Base-by-base conservation (phyloP, 2,888 invertebrate genomes). In the Parasteatoda lunata region DNA sequence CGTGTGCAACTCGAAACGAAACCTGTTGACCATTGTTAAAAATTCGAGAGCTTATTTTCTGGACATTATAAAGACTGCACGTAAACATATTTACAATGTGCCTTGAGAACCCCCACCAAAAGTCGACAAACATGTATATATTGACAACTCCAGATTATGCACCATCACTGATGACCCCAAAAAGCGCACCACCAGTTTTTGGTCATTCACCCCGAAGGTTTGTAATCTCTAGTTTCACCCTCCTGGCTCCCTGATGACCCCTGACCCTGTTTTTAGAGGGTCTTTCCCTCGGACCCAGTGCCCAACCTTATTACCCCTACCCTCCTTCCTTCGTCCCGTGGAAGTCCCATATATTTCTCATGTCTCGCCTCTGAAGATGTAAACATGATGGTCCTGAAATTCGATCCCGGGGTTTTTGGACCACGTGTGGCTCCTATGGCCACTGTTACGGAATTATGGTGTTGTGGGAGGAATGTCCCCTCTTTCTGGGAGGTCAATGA, bases 181-280 rank as follows among this genome's bases (percentile, higher is more conserved):
- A 80, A 77, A 73, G 68, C 15, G 30, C 48, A 47, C 65, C 49
- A 65, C 76, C 64, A 59, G 71, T 80, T 64, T 68, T 68, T 85
- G 85, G 85, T 86, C 85, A 86, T 86, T 86, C 85, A 86, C 85
- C 85, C 77, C 80, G 11, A 70, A 79, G 68, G 69, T 59, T 79
- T 79, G 78, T 85, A 79, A 79, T 79, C 79, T 85, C 79, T 77
- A 65, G 52, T 84, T 82, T 82, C 82, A 76, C 82, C 82, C 84
- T 78, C 54, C 68, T 72, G 72, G 69, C 75, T 65, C 79, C 79
- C 84, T 77, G 51, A n/a, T 69, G 79, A 79, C 84, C 84, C 76
- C 52, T 79, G 79, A 79, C 84, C 84, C 75, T 73, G 68, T 79
- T 84, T 84, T 15, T 49, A 47, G 59, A 11, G 70, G 84, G 64